Evolutionary conservation across 2,888 invertebrate genomes (phyloP).

Genomic region (Hymenopus coronatus): DNA sequence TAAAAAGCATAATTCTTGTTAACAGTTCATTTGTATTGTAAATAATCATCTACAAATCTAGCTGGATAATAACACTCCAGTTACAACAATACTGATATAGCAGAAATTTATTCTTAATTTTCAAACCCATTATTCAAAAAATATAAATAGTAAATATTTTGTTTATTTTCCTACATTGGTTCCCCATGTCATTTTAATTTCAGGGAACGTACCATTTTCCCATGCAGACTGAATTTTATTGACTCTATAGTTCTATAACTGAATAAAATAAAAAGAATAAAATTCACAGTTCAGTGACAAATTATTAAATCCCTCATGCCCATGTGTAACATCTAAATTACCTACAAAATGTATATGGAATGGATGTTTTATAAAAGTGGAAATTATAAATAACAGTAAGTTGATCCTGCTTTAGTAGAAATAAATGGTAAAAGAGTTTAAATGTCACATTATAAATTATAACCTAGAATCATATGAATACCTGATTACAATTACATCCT

Average conservation of each 20-base stretch:
- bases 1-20: not conserved
- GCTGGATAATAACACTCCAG: slow-evolving; percentile 4
- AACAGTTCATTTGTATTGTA: slow-evolving; percentile 3
- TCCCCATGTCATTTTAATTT: not conserved
- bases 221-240: not conserved
- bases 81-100: slow-evolving; percentile 19
- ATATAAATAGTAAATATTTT: slow-evolving; percentile 9
- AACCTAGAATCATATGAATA: not conserved
- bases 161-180: not conserved
- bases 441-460: not conserved
- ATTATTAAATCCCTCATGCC: not conserved
- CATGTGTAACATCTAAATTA: not conserved
- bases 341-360: not conserved
- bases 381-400: not conserved
- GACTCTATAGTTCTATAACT: not conserved
- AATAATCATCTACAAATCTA: slow-evolving; percentile 14
- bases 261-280: not conserved
- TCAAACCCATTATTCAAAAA: slow-evolving; percentile 9
- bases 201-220: not conserved
- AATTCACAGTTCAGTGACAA: not conserved
- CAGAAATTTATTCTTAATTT: not conserved
- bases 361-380: not conserved
- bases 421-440: too few relatives aligned
- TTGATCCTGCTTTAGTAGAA: not conserved
- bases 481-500: not conserved